Conservation (phyloP, 2,797 vertebrate genomes). For the Hippopotamyrus pictus region DNA sequence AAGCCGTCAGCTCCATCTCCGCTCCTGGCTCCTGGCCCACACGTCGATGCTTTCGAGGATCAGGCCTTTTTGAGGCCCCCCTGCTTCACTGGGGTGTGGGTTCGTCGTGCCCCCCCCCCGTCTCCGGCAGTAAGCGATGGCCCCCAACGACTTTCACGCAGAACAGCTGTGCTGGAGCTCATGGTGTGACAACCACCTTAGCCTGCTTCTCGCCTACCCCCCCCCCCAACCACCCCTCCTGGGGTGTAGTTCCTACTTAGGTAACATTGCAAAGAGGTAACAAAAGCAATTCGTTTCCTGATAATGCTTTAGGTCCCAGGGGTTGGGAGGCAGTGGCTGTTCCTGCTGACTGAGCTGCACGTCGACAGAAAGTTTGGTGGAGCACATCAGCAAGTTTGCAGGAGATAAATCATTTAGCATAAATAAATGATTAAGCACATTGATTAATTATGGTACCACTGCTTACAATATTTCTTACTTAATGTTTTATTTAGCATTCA, state of each 20-base stretch:
- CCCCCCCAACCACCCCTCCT: background rate
- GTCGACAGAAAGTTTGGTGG: background rate
- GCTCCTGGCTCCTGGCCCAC: background rate
- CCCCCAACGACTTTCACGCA: background rate
- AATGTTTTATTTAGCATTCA: background rate
- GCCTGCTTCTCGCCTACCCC: background rate
- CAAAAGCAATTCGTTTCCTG: background rate
- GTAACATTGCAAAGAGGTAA: background rate
- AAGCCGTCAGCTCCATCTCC: background rate
- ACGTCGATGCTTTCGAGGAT: background rate
- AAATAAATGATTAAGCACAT: conserved; percentile 9
- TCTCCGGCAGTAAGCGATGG: background rate
- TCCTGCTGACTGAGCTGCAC: conserved; percentile 6
- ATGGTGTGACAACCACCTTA: background rate
- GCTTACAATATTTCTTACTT: conserved; percentile 1
- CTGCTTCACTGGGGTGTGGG: background rate
- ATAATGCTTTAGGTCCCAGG: background rate
- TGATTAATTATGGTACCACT: conserved; percentile 12
- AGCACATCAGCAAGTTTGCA: conserved; percentile 2
- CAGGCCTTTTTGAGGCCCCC: background rate
- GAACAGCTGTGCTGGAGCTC: background rate
- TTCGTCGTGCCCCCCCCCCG: background rate
- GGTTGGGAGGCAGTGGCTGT: background rate
- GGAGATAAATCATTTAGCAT: conserved; percentile 8
- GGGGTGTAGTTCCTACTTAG: background rate